Conservation (phyloP, 2,797 vertebrate species). For the Dermochelys coriacea region DNA sequence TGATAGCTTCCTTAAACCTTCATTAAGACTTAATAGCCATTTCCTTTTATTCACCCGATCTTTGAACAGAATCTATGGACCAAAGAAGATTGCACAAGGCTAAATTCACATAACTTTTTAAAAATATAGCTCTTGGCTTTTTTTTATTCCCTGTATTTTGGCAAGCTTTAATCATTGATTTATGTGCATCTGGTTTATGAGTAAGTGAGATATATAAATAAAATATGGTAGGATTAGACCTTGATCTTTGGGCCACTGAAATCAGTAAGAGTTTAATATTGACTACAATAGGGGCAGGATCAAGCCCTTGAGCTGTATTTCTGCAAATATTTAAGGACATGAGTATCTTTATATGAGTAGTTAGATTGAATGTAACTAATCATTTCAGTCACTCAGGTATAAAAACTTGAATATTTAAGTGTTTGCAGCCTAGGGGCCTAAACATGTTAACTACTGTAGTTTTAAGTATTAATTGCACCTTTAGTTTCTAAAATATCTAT, state of each 20-base stretch:
- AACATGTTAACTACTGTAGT: not conserved
- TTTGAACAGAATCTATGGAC: not conserved
- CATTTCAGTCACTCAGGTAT: not conserved
- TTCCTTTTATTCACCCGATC: not conserved
- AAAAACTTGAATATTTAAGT: not conserved
- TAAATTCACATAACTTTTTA: not conserved
- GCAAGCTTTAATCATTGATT: not conserved
- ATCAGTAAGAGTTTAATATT: not conserved
- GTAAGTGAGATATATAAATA: not conserved
- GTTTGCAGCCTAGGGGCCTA: not conserved
- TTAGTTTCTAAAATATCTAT: not conserved
- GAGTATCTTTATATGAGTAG: not conserved
- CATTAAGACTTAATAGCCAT: not conserved
- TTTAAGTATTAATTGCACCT: not conserved
- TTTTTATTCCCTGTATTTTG: not conserved
- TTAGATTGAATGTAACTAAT: not conserved
- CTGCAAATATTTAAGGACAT: not conserved
- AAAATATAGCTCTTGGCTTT: not conserved
- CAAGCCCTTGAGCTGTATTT: not conserved
- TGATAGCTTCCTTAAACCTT: not conserved
- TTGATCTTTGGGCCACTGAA: not conserved
- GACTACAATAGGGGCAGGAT: not conserved
- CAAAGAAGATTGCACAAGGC: not conserved
- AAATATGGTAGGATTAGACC: not conserved
- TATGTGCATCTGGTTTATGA: not conserved